These are phyloP conservation scores for Paedocypris sp. DNA, from an alignment of 2,113 vertebrate species.

Conservation along the genomic window DNA sequence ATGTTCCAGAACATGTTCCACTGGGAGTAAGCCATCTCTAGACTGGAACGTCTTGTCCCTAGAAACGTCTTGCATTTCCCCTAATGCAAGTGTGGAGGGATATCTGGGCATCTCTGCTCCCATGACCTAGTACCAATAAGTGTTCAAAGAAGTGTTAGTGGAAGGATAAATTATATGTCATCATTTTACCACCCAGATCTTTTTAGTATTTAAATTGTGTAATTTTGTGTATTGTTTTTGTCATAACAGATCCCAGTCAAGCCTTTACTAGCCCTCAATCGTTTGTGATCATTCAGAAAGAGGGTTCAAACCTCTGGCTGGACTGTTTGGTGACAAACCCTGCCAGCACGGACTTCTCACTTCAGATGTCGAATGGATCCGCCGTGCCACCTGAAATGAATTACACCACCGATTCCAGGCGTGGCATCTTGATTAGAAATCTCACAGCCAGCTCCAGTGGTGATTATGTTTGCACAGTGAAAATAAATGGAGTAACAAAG, in stretches of 20 bases:
- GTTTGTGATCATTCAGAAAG: neutral
- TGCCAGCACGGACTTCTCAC: conserved; percentile 35
- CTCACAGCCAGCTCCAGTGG: conserved; percentile 43
- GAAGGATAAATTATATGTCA: no score
- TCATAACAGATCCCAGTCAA: neutral
- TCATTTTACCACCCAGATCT: neutral
- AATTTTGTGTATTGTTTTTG: neutral
- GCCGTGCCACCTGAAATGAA: conserved; percentile 40
- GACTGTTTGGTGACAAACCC: conserved; percentile 52
- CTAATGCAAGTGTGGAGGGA: no score
- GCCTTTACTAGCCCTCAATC: conserved; percentile 30
- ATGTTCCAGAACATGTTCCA: no score
- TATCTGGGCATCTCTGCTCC: no score
- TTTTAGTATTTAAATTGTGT: neutral
- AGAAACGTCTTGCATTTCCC: no score
- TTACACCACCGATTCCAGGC: conserved; percentile 39
- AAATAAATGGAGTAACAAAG: conserved; percentile 30
- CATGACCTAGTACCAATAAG: no score
- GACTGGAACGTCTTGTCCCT: no score
- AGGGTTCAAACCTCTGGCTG: conserved; percentile 43
- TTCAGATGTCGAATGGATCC: conserved; percentile 23
- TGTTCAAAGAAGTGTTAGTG: no score
- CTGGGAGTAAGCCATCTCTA: no score
- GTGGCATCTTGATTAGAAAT: conserved; percentile 60
- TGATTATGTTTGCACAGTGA: conserved; percentile 57